Evolutionary conservation across 1,140 invertebrate species (phyloP).

Genomic region (Rhyacophila brunnea): DNA sequence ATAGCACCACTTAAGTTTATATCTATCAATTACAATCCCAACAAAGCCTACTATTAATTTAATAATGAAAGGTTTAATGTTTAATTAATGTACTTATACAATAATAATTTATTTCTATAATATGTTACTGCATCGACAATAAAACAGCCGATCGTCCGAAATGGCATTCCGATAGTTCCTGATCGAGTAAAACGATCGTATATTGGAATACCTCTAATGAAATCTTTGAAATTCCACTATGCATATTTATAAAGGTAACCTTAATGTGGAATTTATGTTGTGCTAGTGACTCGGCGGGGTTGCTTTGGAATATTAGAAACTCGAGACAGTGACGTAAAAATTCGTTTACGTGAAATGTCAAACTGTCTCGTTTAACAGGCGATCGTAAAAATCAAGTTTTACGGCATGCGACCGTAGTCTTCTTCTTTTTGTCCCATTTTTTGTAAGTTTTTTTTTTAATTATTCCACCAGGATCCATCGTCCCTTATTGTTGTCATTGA

Average conservation of each 20-base stretch:
- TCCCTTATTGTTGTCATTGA: slow-evolving; percentile 11
- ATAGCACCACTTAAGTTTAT: too few species aligned
- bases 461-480: slow-evolving; percentile 19
- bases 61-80: too few species aligned
- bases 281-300: too few species aligned
- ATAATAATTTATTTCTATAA: too few species aligned
- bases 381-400: slow-evolving; percentile 26
- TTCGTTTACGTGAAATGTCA: slow-evolving; percentile 26
- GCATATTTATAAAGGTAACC: background rate
- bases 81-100: too few species aligned
- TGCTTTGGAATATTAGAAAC: too few species aligned
- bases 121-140: too few species aligned
- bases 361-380: slow-evolving; percentile 26
- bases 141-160: background rate
- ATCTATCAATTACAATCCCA: too few species aligned
- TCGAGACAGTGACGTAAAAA: background rate
- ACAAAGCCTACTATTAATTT: too few species aligned
- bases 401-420: slow-evolving; percentile 12
- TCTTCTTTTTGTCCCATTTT: background rate
- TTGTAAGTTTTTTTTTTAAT: slow-evolving; percentile 28
- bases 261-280: background rate
- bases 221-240: background rate
- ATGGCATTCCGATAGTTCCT: background rate
- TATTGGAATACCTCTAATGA: background rate
- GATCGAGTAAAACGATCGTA: background rate